A percentile compares a stretch with the other conserved stretches of the same genome.
Evolutionary conservation across 2,888 invertebrate species (phyloP).

Genomic region (Cistogaster globosa): DNA sequence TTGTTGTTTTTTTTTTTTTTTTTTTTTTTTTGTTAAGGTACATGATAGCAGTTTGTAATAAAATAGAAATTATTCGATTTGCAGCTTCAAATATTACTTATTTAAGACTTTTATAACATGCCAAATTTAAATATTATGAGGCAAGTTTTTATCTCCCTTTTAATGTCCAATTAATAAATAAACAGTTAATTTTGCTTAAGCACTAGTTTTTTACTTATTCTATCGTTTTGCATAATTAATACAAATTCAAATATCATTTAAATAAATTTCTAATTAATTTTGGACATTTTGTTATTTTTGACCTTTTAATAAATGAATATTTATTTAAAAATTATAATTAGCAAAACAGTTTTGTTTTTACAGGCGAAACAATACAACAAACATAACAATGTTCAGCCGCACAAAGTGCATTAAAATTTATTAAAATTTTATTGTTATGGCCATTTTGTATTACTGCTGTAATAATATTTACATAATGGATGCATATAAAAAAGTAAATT

Average conservation of each 20-base stretch:
- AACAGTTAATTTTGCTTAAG: conserved; percentile 29
- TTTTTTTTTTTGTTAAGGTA: too few species aligned
- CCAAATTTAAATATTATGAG: too few species aligned
- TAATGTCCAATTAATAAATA: background rate
- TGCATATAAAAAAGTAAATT: conserved; percentile 7
- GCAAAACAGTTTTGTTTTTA: conserved; percentile 43
- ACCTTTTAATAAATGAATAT: conserved; percentile 41
- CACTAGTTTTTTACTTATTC: background rate
- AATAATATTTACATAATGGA: conserved; percentile 61
- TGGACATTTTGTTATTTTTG: background rate
- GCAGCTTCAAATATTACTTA: too few species aligned
- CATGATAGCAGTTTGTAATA: too few species aligned
- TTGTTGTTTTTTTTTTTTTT: too few species aligned
- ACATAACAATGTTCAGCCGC: background rate
- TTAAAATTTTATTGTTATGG: conserved; percentile 61
- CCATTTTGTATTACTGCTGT: conserved; percentile 60
- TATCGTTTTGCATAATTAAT: conserved; percentile 40
- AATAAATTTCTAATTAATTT: conserved; percentile 50
- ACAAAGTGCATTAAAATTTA: conserved; percentile 61
- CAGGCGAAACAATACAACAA: background rate
- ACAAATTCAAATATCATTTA: conserved; percentile 37
- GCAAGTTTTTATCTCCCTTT: too few species aligned
- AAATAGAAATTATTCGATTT: too few species aligned
- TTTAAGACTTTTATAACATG: too few species aligned
- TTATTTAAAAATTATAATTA: conserved; percentile 70